phyloP scores from a whole-genome alignment of 92 coral and sea anemone species.

The Siderastrea siderea region DNA sequence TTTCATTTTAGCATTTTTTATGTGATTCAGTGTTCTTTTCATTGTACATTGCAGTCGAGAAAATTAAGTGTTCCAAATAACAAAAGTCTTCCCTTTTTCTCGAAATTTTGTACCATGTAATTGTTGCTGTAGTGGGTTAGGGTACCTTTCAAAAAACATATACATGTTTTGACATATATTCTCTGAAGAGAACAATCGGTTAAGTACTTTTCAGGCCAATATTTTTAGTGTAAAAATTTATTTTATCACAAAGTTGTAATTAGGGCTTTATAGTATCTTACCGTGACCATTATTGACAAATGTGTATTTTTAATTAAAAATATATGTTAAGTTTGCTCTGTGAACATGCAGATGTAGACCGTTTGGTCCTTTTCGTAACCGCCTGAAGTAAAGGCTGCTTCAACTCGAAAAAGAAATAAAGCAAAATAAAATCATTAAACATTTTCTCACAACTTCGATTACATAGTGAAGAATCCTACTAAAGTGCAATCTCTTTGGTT shows the following conservation, averaged over 20 bases:
- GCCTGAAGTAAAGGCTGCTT: constrained; percentile 6
- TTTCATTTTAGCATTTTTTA: background rate
- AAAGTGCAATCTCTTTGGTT: too few species aligned
- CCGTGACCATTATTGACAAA: background rate
- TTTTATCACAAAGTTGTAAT: background rate
- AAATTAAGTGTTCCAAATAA: too few species aligned
- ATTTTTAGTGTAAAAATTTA: background rate
- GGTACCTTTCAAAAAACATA: background rate
- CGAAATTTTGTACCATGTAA: too few species aligned
- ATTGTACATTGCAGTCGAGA: background rate
- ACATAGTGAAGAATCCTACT: too few species aligned
- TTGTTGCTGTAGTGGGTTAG: too few species aligned
- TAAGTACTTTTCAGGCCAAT: background rate
- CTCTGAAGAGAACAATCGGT: background rate
- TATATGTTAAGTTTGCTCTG: background rate
- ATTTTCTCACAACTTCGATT: too few species aligned
- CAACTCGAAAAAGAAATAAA: background rate
- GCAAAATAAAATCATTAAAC: background rate
- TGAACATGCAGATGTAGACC: constrained; percentile 14
- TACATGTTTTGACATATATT: background rate
- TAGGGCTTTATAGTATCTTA: background rate
- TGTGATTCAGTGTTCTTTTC: background rate
- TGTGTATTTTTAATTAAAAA: background rate
- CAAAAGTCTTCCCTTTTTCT: too few species aligned
- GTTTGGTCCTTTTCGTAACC: constrained; percentile 5